Percentiles rank a stretch among this genome's conserved stretches.
These are phyloP conservation scores for sheep (Ovis aries) DNA, from an alignment of 2,113 vertebrate genomes.

Conservation along the genomic window ARS-UI_Ramb_v3.0 NC_056065.1:65732001-65732500, in stretches of 20 bases:
- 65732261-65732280: neutral
- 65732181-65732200: neutral
- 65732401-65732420: neutral
- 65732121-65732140: neutral
- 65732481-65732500: neutral
- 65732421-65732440: neutral
- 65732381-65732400: neutral
- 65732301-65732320: neutral
- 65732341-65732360: neutral
- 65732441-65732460: neutral
- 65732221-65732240: neutral
- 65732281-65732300: neutral
- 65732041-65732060: neutral
- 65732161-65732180: neutral
- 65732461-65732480: slow-evolving; percentile 21
- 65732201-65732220: neutral
- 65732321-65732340: neutral
- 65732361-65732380: neutral
- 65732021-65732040: neutral
- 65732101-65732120: neutral
- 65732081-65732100: neutral
- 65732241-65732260: neutral
- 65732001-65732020: neutral
- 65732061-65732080: neutral
- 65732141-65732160: neutral